Evolutionary conservation across 1,140 invertebrate genomes (phyloP).

Genomic region (Phthorimaea operculella): DNA sequence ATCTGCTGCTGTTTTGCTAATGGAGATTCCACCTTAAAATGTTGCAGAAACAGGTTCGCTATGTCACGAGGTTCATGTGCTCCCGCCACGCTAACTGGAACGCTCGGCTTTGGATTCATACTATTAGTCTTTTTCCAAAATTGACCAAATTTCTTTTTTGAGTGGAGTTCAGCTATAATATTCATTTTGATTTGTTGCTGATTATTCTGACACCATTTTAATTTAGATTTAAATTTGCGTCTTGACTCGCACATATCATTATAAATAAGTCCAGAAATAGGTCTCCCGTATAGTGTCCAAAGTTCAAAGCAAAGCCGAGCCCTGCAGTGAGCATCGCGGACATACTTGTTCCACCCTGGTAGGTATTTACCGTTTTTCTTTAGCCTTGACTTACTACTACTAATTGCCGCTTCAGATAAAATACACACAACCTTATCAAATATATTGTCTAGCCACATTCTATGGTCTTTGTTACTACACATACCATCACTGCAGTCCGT

Average conservation of each 20-base stretch:
- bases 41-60: not conserved
- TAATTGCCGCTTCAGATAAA: not conserved
- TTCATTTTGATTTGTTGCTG: constrained; percentile 10
- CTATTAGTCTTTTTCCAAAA: constrained; percentile 9
- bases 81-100: constrained; percentile 3
- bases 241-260: constrained; percentile 4
- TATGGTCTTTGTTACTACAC: constrained; percentile 3
- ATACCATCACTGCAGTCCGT: not conserved
- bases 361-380: not conserved
- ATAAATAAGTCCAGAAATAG: not conserved
- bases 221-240: constrained; percentile 5
- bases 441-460: not conserved
- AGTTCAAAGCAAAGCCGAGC: constrained; percentile 4
- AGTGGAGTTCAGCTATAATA: constrained; percentile 5
- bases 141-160: constrained; percentile 4
- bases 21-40: not conserved
- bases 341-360: constrained; percentile 6
- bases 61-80: not conserved
- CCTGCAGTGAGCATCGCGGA: constrained; percentile 3
- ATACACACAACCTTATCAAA: constrained; percentile 1
- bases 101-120: not conserved
- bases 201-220: constrained; percentile 10
- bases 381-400: not conserved
- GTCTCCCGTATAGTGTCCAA: constrained; percentile 1
- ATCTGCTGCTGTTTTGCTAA: not conserved